These are phyloP conservation scores for Branchinecta lynchi DNA, from an alignment of 1,140 invertebrate genomes.

Conservation along the genomic window DNA sequence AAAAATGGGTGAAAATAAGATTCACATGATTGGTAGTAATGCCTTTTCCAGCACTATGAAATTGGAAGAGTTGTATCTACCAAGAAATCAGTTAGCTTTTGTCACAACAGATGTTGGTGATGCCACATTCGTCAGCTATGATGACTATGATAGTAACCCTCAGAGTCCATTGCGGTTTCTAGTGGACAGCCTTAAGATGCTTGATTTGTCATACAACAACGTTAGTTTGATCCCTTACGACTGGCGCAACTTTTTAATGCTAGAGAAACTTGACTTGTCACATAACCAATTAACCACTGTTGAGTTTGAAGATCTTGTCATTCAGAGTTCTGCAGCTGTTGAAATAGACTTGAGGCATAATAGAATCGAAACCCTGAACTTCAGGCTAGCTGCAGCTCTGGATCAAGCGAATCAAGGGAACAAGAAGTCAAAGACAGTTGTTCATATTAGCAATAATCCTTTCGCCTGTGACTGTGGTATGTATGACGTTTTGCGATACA, in stretches of 20 bases:
- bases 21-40: not conserved
- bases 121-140: not conserved
- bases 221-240: not conserved
- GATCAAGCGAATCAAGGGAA: not conserved
- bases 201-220: not conserved
- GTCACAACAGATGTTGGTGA: not conserved
- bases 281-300: not conserved
- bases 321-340: not conserved
- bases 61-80: not conserved
- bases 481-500: not conserved
- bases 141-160: not conserved
- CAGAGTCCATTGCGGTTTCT: not conserved
- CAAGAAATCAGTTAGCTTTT: not conserved
- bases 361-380: not conserved
- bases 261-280: not conserved
- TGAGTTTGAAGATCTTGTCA: not conserved
- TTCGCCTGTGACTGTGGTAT: not conserved
- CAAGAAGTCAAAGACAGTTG: not conserved
- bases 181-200: not conserved
- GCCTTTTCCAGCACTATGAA: not conserved
- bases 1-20: not conserved
- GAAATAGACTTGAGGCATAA: not conserved
- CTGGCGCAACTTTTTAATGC: not conserved
- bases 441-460: not conserved
- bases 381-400: not conserved